phyloP scores from a whole-genome alignment of 2,113 vertebrate genomes.

The Platichthys flesus region DNA sequence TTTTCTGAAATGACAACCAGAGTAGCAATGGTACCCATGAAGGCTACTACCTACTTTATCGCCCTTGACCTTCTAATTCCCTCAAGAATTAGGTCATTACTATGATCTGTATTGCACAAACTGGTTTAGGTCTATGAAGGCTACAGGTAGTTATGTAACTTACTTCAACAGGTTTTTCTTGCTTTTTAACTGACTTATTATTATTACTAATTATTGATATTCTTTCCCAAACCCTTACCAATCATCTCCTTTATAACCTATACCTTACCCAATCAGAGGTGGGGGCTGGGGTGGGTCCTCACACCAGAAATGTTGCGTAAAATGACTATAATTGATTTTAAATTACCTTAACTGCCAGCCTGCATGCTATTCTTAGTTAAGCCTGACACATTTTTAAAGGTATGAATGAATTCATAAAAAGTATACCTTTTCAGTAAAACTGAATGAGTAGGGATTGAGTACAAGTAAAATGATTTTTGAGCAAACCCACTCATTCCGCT shows the following conservation, averaged over 20 bases:
- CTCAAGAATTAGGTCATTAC: too few species aligned
- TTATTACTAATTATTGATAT: too few species aligned
- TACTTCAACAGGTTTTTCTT: too few species aligned
- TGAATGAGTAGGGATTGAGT: slow-evolving; percentile 26
- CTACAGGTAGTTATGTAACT: too few species aligned
- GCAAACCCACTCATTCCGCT: neutral
- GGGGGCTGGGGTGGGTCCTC: neutral
- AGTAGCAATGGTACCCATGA: neutral
- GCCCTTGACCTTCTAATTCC: neutral
- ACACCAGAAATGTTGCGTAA: neutral
- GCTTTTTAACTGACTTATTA: too few species aligned
- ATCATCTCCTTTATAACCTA: too few species aligned
- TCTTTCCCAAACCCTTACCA: too few species aligned
- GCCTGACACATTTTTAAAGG: neutral
- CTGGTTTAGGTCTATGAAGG: too few species aligned
- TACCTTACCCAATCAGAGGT: neutral
- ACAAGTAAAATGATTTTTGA: neutral
- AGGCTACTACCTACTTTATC: neutral
- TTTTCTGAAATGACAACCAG: slow-evolving; percentile 16
- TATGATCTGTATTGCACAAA: too few species aligned
- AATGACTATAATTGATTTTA: neutral
- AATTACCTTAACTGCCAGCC: neutral
- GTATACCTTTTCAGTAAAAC: neutral
- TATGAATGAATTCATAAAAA: neutral
- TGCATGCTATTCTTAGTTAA: neutral